phyloP scores from a whole-genome alignment of 1,140 invertebrate species.

The Drosophila eugracilis region DNA sequence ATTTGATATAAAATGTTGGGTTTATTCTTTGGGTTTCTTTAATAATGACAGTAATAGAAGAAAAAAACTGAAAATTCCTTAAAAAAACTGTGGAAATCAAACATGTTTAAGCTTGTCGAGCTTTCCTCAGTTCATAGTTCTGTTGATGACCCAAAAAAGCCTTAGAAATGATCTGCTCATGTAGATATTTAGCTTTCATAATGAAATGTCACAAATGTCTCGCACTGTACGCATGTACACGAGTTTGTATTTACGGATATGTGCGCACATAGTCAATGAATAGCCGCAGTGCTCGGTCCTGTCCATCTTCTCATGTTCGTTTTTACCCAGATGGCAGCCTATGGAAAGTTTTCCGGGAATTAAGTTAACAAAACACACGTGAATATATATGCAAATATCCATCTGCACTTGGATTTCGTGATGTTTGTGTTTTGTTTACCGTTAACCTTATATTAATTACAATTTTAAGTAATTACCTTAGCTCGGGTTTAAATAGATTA shows the following conservation, averaged over 20 bases:
- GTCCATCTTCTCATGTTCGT: slow-evolving; percentile 17
- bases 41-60: no score
- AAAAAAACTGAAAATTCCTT: no score
- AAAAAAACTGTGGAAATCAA: no score
- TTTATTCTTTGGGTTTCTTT: no score
- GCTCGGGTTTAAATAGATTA: neutral
- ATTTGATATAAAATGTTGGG: no score
- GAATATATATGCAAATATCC: neutral
- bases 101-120: no score
- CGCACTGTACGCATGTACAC: slow-evolving; percentile 22
- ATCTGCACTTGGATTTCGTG: neutral
- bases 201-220: neutral
- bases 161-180: no score
- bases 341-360: slow-evolving; percentile 44
- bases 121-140: no score
- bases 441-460: slow-evolving; percentile 2
- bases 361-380: slow-evolving; percentile 45
- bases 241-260: slow-evolving; percentile 34
- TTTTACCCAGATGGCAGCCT: slow-evolving; percentile 33
- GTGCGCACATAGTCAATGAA: slow-evolving; percentile 38
- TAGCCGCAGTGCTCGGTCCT: slow-evolving; percentile 28
- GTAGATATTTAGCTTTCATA: no score
- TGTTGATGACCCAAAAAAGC: no score
- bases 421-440: neutral
- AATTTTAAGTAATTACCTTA: neutral